phyloP scores from a whole-genome alignment of 2,113 vertebrate species.

The Stomatorhinus ivindoensis region DNA sequence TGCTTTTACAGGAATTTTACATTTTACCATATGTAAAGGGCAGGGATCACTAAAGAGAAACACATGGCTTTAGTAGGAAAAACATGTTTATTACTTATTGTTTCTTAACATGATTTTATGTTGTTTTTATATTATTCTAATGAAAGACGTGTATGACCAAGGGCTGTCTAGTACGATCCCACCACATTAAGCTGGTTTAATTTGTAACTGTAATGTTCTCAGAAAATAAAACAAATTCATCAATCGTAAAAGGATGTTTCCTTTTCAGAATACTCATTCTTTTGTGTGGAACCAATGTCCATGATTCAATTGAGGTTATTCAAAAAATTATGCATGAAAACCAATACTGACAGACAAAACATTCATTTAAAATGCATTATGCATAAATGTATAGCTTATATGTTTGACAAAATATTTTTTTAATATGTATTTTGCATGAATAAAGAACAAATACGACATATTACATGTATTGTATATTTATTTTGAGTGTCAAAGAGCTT shows the following conservation, averaged over 20 bases:
- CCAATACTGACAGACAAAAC: not conserved
- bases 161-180: not conserved
- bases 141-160: not conserved
- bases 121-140: not conserved
- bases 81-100: not conserved
- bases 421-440: not conserved
- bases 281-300: too few species aligned
- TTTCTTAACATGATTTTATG: not conserved
- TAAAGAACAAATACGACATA: not conserved
- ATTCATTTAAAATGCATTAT: not conserved
- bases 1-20: not conserved
- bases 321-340: not conserved
- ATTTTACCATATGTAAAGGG: not conserved
- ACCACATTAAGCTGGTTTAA: not conserved
- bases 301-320: not conserved
- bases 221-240: not conserved
- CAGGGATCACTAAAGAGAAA: not conserved
- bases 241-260: not conserved
- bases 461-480: not conserved
- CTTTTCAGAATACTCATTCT: too few species aligned
- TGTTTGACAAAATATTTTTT: not conserved
- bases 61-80: not conserved
- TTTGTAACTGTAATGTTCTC: not conserved
- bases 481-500: not conserved
- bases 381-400: not conserved